Conservation (phyloP, 2,888 invertebrate species). For the Odontocerum albicorne region DNA sequence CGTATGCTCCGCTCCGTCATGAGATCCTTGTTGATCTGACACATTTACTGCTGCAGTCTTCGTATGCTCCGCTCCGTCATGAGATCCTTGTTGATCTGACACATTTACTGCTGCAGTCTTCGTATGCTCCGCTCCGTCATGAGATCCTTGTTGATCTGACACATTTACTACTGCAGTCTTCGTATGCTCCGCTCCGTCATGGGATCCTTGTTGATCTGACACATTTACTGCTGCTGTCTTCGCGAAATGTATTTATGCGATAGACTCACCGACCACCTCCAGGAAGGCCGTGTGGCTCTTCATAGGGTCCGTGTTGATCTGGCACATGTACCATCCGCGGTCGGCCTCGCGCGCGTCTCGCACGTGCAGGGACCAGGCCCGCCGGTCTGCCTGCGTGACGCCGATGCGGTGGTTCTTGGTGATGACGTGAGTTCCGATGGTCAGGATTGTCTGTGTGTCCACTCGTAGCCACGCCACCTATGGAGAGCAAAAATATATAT, state of each 20-base stretch:
- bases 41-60: too few relatives aligned
- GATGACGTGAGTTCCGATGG: conserved; percentile 87
- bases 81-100: too few relatives aligned
- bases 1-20: too few relatives aligned
- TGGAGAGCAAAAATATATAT: conserved; percentile 1
- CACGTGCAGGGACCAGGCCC: conserved; percentile 86
- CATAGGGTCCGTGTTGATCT: conserved; percentile 93
- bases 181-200: too few relatives aligned
- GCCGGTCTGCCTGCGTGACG: conserved; percentile 81
- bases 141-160: too few relatives aligned
- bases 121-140: too few relatives aligned
- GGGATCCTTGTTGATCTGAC: too few relatives aligned
- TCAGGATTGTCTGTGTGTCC: conserved; percentile 89
- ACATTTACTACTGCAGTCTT: too few relatives aligned
- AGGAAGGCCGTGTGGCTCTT: conserved; percentile 86
- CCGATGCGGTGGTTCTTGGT: conserved; percentile 88
- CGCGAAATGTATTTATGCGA: not conserved
- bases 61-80: too few relatives aligned
- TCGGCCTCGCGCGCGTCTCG: conserved; percentile 82
- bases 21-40: too few relatives aligned
- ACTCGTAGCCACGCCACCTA: conserved; percentile 91
- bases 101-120: too few relatives aligned
- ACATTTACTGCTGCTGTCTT: not conserved
- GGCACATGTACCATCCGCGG: conserved; percentile 91
- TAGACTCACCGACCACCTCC: conserved; percentile 84